Conservation (phyloP, 2,888 invertebrate species). For the Hirtodrosophila alboralis region DNA sequence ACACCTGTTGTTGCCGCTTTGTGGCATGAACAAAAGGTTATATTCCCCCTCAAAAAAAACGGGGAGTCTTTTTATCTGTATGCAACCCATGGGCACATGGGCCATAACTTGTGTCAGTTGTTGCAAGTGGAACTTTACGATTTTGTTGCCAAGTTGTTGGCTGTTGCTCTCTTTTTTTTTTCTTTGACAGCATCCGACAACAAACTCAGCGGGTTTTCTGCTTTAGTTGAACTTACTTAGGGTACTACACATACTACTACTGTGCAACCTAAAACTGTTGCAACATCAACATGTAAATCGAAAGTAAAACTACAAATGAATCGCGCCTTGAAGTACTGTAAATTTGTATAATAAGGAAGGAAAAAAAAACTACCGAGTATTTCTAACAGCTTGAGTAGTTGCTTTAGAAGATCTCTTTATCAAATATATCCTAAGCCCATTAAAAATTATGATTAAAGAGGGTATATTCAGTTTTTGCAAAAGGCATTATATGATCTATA, state of each 20-base stretch:
- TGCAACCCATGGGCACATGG: constrained; percentile 20
- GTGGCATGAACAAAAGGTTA: constrained; percentile 53
- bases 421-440: too few species aligned
- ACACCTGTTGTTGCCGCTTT: constrained; percentile 50
- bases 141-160: constrained; percentile 39
- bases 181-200: constrained; percentile 74
- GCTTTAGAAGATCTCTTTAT: too few species aligned
- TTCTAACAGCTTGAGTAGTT: too few species aligned
- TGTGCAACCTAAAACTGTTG: constrained; percentile 15
- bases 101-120: constrained; percentile 55
- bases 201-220: constrained; percentile 42
- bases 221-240: constrained; percentile 14
- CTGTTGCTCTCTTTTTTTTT: too few species aligned
- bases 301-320: constrained; percentile 30
- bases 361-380: too few species aligned
- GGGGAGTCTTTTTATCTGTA: constrained; percentile 31
- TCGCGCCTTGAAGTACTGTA: constrained; percentile 12
- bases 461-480: too few species aligned
- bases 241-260: too few species aligned
- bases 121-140: constrained; percentile 53
- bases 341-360: too few species aligned
- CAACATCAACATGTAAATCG: constrained; percentile 21
- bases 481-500: too few species aligned
- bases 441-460: too few species aligned
- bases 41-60: constrained; percentile 19